These are phyloP conservation scores for Pseudopleuronectes americanus DNA, from an alignment of 2,797 vertebrate species.

Conservation along the genomic window DNA sequence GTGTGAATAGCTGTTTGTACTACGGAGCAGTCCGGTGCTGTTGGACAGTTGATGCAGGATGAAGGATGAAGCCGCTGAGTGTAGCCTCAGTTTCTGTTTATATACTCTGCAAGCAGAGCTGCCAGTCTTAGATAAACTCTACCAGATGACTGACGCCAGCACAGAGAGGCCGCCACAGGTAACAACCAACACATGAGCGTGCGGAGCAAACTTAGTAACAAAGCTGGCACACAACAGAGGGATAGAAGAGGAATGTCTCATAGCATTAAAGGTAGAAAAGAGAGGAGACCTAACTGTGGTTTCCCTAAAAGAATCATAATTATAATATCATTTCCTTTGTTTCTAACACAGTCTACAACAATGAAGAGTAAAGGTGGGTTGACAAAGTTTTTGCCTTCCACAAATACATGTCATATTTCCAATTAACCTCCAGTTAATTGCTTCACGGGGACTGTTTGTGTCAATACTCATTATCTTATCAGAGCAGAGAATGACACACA, in stretches of 20 bases:
- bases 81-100: slow-evolving; percentile 37
- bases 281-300: not conserved
- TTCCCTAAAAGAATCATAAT: not conserved
- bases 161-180: slow-evolving; percentile 33
- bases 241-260: slow-evolving; percentile 21
- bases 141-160: slow-evolving; percentile 38
- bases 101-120: slow-evolving; percentile 44
- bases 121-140: slow-evolving; percentile 49
- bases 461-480: slow-evolving; percentile 64
- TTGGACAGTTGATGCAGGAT: slow-evolving; percentile 11
- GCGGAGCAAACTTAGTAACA: slow-evolving; percentile 34
- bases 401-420: slow-evolving; percentile 47
- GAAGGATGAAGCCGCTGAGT: not conserved
- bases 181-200: slow-evolving; percentile 37
- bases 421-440: slow-evolving; percentile 71
- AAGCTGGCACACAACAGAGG: slow-evolving; percentile 13
- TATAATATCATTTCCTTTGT: slow-evolving; percentile 20
- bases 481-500: slow-evolving; percentile 32
- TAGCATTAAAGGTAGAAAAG: not conserved
- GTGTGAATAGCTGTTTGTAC: slow-evolving; percentile 16
- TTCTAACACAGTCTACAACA: not conserved
- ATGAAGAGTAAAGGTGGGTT: not conserved
- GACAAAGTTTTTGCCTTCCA: slow-evolving; percentile 41
- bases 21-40: slow-evolving; percentile 1
- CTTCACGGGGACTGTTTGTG: slow-evolving; percentile 55